A percentile compares a stretch with the other conserved stretches of the same genome.
phyloP scores from a whole-genome alignment of 2,888 invertebrate genomes.

The Empis stercorea region DNA sequence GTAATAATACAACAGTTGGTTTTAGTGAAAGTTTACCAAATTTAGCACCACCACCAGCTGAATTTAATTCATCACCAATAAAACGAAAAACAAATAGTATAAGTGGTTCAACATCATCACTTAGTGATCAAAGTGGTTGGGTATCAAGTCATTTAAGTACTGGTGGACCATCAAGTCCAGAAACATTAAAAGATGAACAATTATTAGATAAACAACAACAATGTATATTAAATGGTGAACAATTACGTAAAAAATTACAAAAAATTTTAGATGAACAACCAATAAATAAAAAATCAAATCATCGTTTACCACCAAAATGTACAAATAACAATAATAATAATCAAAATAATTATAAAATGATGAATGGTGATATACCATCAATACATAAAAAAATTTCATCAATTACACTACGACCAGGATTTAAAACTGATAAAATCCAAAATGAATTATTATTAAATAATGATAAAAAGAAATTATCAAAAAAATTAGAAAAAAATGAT shows the following conservation, averaged over 20 bases:
- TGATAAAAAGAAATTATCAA: constrained; percentile 18
- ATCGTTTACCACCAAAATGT: constrained; percentile 4
- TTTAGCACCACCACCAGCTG: constrained; percentile 49
- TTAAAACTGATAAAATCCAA: constrained; percentile 25
- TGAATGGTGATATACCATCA: constrained; percentile 18
- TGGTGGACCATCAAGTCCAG: constrained; percentile 47
- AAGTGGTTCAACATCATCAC: constrained; percentile 47
- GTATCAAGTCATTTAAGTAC: constrained; percentile 64
- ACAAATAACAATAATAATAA: constrained; percentile 17
- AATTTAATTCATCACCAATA: constrained; percentile 44
- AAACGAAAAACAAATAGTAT: constrained; percentile 32
- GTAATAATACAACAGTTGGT: constrained; percentile 31
- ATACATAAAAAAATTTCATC: constrained; percentile 29
- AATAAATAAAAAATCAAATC: neutral
- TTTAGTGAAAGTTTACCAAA: constrained; percentile 62
- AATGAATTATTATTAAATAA: constrained; percentile 14
- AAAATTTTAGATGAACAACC: constrained; percentile 40
- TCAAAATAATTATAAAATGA: constrained; percentile 9
- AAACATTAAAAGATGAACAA: constrained; percentile 29
- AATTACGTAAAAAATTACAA: constrained; percentile 49
- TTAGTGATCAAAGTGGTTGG: constrained; percentile 81
- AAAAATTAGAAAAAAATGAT: constrained; percentile 11
- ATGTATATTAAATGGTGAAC: constrained; percentile 49
- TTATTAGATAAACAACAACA: constrained; percentile 2
- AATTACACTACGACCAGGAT: constrained; percentile 24